Conservation (phyloP, 2,797 vertebrate species). For the Arnoldichthys spilopterus region DNA sequence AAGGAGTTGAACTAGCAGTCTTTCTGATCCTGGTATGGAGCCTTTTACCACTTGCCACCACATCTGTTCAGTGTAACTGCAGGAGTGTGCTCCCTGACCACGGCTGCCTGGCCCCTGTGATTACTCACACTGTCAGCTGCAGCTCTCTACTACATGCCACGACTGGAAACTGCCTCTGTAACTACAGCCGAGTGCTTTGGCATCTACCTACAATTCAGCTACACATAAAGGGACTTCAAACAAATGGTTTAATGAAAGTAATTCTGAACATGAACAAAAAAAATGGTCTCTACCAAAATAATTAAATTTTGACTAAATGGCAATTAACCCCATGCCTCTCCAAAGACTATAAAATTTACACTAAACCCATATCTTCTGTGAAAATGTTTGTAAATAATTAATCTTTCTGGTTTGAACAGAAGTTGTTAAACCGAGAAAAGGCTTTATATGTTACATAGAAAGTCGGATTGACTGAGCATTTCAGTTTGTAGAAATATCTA, state of each 20-base stretch:
- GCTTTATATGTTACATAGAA: no score
- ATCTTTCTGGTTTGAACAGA: no score
- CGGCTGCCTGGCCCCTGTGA: neutral
- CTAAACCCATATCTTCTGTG: no score
- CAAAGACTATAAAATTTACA: no score
- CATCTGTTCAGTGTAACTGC: slow-evolving; percentile 40
- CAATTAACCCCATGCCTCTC: no score
- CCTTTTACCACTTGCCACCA: slow-evolving; percentile 13
- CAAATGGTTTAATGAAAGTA: neutral
- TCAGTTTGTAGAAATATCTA: no score
- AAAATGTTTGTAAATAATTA: no score
- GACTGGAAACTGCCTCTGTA: neutral
- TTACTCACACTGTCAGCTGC: slow-evolving; percentile 26
- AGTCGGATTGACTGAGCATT: no score
- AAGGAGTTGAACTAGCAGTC: neutral
- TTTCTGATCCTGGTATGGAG: slow-evolving; percentile 4
- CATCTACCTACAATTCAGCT: neutral
- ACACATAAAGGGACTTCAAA: neutral
- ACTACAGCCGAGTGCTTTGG: neutral
- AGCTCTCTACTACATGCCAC: neutral
- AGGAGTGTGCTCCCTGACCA: slow-evolving; percentile 12
- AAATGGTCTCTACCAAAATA: neutral
- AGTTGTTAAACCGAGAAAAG: no score
- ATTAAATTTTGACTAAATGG: neutral
- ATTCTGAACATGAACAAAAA: neutral